Base-by-base conservation (phyloP, 1,140 invertebrate species). In the Pentalonia nigronervosa region DNA sequence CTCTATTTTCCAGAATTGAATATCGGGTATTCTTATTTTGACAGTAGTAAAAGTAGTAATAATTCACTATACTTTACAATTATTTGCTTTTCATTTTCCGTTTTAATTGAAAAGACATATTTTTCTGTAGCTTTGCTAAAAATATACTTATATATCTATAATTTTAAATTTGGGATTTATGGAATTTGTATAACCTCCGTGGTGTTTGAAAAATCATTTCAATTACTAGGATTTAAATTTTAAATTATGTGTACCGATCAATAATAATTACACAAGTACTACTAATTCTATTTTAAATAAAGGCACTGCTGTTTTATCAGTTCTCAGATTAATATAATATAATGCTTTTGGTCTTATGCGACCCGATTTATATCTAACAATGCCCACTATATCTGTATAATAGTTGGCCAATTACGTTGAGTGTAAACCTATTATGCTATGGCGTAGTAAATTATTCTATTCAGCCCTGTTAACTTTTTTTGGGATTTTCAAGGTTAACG, bases 391-490 rank as follows among this genome's bases (percentile, higher is more conserved):
- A n/a, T 76, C 30, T 76, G n/a, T 76, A n/a, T 76, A 76, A 30
- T 34, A n/a, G 14, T 76, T 30, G 11, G 30, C 30, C 60, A 67
- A n/a, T 67, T 67, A 76, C 60, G 14, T 76, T 23, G 76, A 36
- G 17, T 17, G n/a, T 76, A 83, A 34, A 36, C 76, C n/a, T 83
- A 83, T 83, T 36, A 7, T 83, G 21, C 4, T 83, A 36, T 34
- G n/a, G 23, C 76, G n/a, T 36, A 23, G 34, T 83, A 47, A 86
- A 86, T 47, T 17, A 45, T 25, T 47, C 84, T 41, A 41, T 86
- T 47, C 47, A 88, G 86, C 47, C 86, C 86, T 25, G 47, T 20
- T n/a, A 87, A 47, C 84, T 87, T 87, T 87, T n/a, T 88, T 88
- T 88, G 14, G 86, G 47, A 88, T n/a, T n/a, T 20, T 47, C 86